Evolutionary conservation across 2,113 vertebrate genomes (phyloP), one percentile per base, ranked within the genome.

Genomic region (Triplophysa dalaica): DNA sequence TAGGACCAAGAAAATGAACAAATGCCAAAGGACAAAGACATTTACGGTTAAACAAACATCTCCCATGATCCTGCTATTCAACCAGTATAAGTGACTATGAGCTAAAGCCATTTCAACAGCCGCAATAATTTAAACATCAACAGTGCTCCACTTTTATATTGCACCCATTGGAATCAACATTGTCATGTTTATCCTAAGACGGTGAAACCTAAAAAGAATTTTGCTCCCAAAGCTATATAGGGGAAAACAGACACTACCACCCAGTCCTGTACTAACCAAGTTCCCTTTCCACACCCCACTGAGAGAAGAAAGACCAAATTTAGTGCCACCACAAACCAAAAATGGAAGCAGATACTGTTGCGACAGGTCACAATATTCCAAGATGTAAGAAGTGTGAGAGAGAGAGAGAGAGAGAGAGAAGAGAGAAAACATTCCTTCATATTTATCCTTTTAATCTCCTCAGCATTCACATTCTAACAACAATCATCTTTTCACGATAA

Each of bases 271-370:
- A 58, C 19, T 45, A 45, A 58, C 56, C 48, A 17, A 6, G 11
- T 60, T 60, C 54, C 5, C 54, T 38, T 68, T 52, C n/a, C 29
- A 22, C 78, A 70, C 56, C 43, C 65, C 38, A 10, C 56, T 73
- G 17, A 41, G 29, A 22, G 62, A 80, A 43, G 63, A 77, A 52
- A 26, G 66, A 85, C 77, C 83, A 86, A 81, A 84, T 87, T 87
- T 82, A 88, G 79, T 67, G 56, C 80, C 56, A 45, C 78, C 82
- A 84, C 60, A 86, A 82, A 83, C 84, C 85, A 86, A 83, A 82
- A 84, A 84, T 82, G 83, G 81, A 83, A 83, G 82, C 73, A 77
- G 58, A 38, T 78, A 79, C 12, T 21, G 52, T 17, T 14, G 62
- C 54, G 38, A 12, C 62, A 66, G 75, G 63, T 82, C 50, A 24